Evolutionary conservation across 2,113 vertebrate species (phyloP).

Genomic region (Anser brachyrhynchus): DNA sequence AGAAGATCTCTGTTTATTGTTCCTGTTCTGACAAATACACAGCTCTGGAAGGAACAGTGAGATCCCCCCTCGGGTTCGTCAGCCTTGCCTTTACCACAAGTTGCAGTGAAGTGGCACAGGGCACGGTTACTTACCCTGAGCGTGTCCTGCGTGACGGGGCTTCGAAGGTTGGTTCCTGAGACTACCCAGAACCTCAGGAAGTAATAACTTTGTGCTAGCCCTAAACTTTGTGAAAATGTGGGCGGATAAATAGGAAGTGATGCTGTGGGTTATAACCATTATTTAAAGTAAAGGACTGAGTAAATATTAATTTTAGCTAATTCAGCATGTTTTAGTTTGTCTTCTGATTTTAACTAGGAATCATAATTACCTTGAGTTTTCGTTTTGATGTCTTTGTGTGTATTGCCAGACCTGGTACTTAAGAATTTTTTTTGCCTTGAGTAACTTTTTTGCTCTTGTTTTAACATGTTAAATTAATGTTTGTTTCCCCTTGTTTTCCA

Average conservation of each 20-base stretch:
- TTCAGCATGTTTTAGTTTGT: neutral
- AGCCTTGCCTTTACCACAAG: neutral
- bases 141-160: neutral
- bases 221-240: neutral
- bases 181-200: neutral
- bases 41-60: neutral
- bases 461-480: neutral
- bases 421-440: neutral
- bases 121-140: neutral
- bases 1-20: neutral
- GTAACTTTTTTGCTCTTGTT: neutral
- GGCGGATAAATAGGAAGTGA: neutral
- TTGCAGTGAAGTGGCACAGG: neutral
- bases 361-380: neutral
- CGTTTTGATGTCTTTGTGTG: neutral
- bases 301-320: neutral
- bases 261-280: neutral
- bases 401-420: constrained; percentile 9
- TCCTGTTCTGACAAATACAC: neutral
- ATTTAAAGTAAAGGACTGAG: constrained; percentile 9
- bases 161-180: neutral
- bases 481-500: constrained; percentile 18
- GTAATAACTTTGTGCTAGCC: neutral
- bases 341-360: constrained; percentile 1
- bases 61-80: neutral